Percentiles rank a stretch among this genome's conserved stretches.
phyloP scores from a whole-genome alignment of 2,888 invertebrate genomes.

The Lymantria dispar region DNA sequence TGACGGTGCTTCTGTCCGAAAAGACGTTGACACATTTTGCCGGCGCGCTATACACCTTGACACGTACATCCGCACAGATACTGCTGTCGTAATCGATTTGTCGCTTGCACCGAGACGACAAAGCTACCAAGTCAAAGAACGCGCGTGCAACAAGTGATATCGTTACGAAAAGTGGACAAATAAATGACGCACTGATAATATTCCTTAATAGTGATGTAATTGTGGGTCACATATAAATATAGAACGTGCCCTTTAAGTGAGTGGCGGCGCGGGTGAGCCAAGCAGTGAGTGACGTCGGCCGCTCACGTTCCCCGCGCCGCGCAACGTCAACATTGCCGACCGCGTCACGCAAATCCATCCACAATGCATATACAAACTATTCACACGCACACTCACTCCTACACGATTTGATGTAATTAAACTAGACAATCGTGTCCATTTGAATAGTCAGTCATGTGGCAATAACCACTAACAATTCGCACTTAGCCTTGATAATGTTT shows the following conservation, averaged over 20 bases:
- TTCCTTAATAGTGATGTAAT: constrained; percentile 66
- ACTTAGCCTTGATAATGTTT: constrained; percentile 28
- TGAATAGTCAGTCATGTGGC: constrained; percentile 21
- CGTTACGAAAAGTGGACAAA: constrained; percentile 49
- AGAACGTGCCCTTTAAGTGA: constrained; percentile 74
- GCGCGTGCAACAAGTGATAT: constrained; percentile 80
- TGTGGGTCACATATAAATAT: constrained; percentile 70
- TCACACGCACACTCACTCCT: constrained; percentile 51
- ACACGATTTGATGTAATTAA: constrained; percentile 18
- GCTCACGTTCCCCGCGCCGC: constrained; percentile 76
- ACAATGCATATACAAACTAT: constrained; percentile 60
- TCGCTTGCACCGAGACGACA: constrained; percentile 49
- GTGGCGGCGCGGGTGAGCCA: constrained; percentile 76
- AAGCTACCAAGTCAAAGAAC: constrained; percentile 46
- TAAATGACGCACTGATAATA: constrained; percentile 55
- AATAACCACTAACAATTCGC: constrained; percentile 31
- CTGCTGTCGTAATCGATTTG: constrained; percentile 63
- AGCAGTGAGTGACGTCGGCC: constrained; percentile 71
- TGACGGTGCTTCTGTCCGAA: constrained; percentile 70
- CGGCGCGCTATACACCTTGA: constrained; percentile 63
- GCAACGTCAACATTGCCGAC: constrained; percentile 74
- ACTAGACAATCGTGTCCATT: constrained; percentile 18
- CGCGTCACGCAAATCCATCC: constrained; percentile 60
- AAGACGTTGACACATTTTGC: constrained; percentile 68
- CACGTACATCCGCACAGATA: constrained; percentile 59